Evolutionary conservation across 2,113 vertebrate species (phyloP), one percentile per base, ranked within the genome.

Genomic region (Myrmecophaga tridactyla): DNA sequence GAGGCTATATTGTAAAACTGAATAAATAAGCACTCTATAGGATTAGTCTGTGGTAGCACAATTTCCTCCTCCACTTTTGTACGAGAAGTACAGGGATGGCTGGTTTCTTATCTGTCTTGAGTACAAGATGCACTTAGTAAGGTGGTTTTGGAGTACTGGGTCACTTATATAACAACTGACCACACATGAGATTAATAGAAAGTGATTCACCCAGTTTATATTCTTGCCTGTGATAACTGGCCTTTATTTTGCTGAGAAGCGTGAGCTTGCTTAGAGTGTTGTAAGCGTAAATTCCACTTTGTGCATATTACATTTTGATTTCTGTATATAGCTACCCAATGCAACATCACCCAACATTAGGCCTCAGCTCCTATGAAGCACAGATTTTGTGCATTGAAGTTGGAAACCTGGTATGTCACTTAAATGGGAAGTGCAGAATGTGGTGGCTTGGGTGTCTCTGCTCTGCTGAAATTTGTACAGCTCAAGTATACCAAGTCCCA

Each of bases 361-460:
- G 95, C 93, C 86, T 95, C 82, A 62, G 56, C 81, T 88, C 73
- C 53, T 72, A 80, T 48, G 89, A 81, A 98, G 86, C 96, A 94
- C 96, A 97, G 96, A 96, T 97, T 89, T 96, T 96, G 63, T 75
- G 29, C 86, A 94, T 97, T 92, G 96, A 97, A 90, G 58, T 90
- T 82, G 73, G 88, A 95, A 93, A 73, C 63, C 75, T 94, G 56
- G 89, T 78, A 96, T 73, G 96, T 53, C 14, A 75, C 41, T 94
- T 94, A 98, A 97, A 97, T 82, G n/a, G 48, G 39, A 96, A 96
- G 53, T 58, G 63, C 62, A 89, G 80, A 62, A 94, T 83, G 63
- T 63, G 46, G 51, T 88, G 86, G 67, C 60, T 53, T 94, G 78
- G 96, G 90, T 84, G 48, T 82, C 72, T 96, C 82, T 86, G 82